A percentile compares a stretch with the other conserved stretches of the same genome.
phyloP scores from a whole-genome alignment of 2,113 vertebrate species.

The Poeciliopsis occidentalis region DNA sequence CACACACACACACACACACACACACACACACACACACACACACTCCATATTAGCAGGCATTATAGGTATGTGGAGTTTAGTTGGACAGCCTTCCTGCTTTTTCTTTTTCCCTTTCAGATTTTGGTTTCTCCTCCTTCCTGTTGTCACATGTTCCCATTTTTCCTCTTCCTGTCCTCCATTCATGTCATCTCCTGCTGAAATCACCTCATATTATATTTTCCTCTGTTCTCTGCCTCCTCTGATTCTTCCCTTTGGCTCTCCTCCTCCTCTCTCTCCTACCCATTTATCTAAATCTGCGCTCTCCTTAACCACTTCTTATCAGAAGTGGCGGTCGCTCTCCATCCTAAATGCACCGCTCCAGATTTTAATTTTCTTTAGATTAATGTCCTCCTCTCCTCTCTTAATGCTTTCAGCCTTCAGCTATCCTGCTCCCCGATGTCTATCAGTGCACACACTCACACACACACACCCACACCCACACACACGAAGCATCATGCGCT shows the following conservation, averaged over 20 bases:
- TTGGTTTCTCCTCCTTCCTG: not conserved
- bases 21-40: conserved; percentile 27
- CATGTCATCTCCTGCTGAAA: not conserved
- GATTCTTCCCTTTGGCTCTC: conserved; percentile 22
- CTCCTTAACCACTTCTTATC: conserved; percentile 98
- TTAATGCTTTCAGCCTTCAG: conserved; percentile 86
- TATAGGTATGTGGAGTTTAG: conserved; percentile 10
- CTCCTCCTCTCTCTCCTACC: conserved; percentile 60
- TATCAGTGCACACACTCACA: conserved; percentile 78
- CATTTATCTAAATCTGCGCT: conserved; percentile 96
- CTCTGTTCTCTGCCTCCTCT: conserved; percentile 16
- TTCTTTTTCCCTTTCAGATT: not conserved
- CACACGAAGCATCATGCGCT: conserved; percentile 4
- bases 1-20: conserved; percentile 32
- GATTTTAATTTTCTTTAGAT: conserved; percentile 99
- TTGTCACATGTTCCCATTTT: not conserved
- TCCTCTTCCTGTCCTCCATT: not conserved
- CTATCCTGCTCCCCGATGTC: conserved; percentile 87
- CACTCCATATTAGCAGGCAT: conserved; percentile 53
- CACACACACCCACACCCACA: conserved; percentile 4
- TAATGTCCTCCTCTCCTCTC: conserved; percentile 89
- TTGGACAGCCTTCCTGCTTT: conserved; percentile 7
- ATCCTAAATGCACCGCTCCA: conserved; percentile 89
- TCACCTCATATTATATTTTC: conserved; percentile 12
- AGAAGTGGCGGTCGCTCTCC: conserved; percentile 96